These are phyloP conservation scores for Diabrotica virgifera DNA, from an alignment of 1,140 invertebrate species.

Conservation along the genomic window DNA sequence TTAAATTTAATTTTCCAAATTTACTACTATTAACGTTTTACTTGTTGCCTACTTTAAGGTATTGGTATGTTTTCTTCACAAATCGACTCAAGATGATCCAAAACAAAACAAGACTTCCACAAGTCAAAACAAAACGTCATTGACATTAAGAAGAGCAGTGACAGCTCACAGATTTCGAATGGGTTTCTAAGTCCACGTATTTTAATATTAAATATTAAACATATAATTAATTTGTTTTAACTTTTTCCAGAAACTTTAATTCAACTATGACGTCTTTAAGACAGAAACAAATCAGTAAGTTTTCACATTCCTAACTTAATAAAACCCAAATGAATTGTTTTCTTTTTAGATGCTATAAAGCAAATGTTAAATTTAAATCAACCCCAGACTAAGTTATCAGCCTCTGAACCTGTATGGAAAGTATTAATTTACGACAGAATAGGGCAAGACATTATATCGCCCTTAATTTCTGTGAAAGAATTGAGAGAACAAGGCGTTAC, in stretches of 20 bases:
- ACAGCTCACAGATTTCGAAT: too few species aligned
- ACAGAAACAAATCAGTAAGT: constrained; percentile 71
- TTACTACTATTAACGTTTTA: too few species aligned
- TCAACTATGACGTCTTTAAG: constrained; percentile 33
- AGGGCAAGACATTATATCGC: constrained; percentile 98
- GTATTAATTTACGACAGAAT: constrained; percentile 93
- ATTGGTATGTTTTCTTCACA: too few species aligned
- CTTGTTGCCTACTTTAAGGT: too few species aligned
- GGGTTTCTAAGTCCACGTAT: too few species aligned
- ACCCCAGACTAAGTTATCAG: constrained; percentile 67
- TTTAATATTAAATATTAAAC: too few species aligned
- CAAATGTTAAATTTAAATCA: constrained; percentile 94
- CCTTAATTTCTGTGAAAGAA: constrained; percentile 93
- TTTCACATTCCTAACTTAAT: constrained; percentile 9
- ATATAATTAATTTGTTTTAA: too few species aligned
- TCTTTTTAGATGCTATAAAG: constrained; percentile 73
- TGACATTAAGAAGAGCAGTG: too few species aligned
- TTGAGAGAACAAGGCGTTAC: constrained; percentile 94
- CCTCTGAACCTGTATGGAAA: constrained; percentile 90
- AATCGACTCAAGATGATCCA: too few species aligned
- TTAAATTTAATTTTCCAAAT: too few species aligned
- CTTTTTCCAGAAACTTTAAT: not conserved
- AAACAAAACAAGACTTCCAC: too few species aligned
- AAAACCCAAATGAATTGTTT: constrained; percentile 21
- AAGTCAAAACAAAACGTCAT: too few species aligned